Base-by-base conservation (phyloP, 2,888 invertebrate genomes). In the Amphipyra tragopoginis region DNA sequence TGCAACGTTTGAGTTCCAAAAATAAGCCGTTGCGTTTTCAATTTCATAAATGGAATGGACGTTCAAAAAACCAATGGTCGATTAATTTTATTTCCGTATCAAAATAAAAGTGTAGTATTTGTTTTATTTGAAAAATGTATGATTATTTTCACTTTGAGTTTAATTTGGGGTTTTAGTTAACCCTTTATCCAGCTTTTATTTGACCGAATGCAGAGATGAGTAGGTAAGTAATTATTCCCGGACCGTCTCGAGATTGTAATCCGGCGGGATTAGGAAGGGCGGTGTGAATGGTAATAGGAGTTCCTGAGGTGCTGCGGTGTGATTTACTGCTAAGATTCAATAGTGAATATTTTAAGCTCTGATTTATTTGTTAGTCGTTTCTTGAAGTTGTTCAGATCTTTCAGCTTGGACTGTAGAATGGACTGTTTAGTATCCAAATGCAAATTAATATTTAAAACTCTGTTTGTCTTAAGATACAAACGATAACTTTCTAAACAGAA, bases 271-370 rank as follows among this genome's bases (percentile, higher is more conserved):
- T 94, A 93, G 90, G 88, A 91, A 90, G 93, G 93, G 92, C 92
- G 92, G 90, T 90, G 92, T 90, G 93, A 92, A 93, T 93, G 91
- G 93, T 93, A 94, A 93, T 93, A 92, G 90, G 86, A 90, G 89
- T 88, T 90, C 87, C 86, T 88, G 89, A 90, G 91, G 89, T 90
- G 87, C 91, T 91, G 93, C 88, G 93, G 91, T 92, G 90, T 93
- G 93, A 94, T 93, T 94, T 94, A 93, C 92, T 88, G 91, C 92
- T 89, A 90, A 91, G 90, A 92, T 93, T 93, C 93, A 93, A 94
- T 93, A 93, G 88, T 93, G 94, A 94, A 94, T 93, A 93, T 93
- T 93, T 93, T 91, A 94, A 90, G 88, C 86, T 74, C 84, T 90
- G 90, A 93, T 93, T 93, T 93, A 93, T 92, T 86, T 81, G 81